phyloP scores from a whole-genome alignment of 2,113 vertebrate genomes.

The Amphilophus citrinellus region DNA sequence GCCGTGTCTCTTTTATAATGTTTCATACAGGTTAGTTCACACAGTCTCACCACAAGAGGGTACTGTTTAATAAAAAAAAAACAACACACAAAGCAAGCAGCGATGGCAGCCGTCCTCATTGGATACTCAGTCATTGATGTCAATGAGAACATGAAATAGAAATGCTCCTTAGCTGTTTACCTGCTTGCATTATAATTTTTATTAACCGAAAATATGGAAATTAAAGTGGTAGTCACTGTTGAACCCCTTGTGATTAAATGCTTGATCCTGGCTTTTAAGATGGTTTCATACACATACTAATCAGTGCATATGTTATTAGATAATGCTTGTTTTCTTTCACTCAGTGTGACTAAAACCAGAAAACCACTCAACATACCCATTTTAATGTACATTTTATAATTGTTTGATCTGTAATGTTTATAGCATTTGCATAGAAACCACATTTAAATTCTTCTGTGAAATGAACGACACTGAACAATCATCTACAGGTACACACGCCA shows the following conservation, averaged over 20 bases:
- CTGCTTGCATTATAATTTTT: neutral
- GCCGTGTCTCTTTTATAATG: neutral
- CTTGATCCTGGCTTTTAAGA: neutral
- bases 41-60: conserved; percentile 25
- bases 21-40: neutral
- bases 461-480: neutral
- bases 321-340: neutral
- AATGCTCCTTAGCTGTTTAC: neutral
- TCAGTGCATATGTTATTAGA: neutral
- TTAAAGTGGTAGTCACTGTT: neutral
- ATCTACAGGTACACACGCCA: neutral
- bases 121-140: too few species aligned
- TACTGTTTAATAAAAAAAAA: neutral
- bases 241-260: neutral
- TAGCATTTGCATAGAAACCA: neutral
- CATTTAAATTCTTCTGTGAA: neutral
- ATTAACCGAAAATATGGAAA: neutral
- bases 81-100: neutral
- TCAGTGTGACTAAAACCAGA: neutral
- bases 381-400: neutral
- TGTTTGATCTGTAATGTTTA: neutral
- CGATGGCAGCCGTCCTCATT: accelerated
- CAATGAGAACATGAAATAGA: neutral
- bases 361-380: neutral
- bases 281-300: neutral